These are phyloP conservation scores for Calcarius lapponicus DNA, from an alignment of 2,797 vertebrate genomes.

Conservation along the genomic window DNA sequence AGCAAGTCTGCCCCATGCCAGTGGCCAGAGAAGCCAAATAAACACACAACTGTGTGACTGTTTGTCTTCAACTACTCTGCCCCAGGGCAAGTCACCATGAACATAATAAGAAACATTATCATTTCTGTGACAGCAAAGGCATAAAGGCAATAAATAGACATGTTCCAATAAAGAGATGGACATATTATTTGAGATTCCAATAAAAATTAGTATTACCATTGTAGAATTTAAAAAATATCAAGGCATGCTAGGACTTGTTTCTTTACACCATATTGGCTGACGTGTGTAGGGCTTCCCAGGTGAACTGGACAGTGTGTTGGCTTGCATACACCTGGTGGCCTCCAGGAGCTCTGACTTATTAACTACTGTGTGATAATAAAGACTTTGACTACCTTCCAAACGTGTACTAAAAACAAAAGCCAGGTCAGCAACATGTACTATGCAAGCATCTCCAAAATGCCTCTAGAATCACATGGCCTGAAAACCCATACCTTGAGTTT, in stretches of 20 bases:
- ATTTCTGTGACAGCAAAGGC: not conserved
- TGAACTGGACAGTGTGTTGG: not conserved
- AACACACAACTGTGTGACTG: not conserved
- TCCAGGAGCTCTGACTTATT: not conserved
- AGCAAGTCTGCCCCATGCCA: not conserved
- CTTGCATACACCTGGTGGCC: not conserved
- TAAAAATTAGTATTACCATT: not conserved
- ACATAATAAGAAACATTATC: not conserved
- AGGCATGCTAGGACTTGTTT: not conserved
- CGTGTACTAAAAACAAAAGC: not conserved
- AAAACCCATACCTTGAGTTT: not conserved
- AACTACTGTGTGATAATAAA: not conserved
- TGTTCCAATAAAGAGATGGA: not conserved
- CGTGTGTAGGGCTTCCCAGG: not conserved
- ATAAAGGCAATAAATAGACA: not conserved
- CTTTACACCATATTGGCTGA: not conserved
- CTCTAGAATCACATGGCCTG: not conserved
- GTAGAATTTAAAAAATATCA: not conserved
- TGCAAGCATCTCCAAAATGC: not conserved
- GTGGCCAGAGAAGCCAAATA: constrained; percentile 5
- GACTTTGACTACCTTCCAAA: not conserved
- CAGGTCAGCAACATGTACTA: not conserved
- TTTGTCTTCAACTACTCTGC: not conserved
- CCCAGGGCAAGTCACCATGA: not conserved
- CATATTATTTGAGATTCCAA: not conserved